Base-by-base conservation (phyloP, 2,113 vertebrate genomes). In the Urocolius indicus region DNA sequence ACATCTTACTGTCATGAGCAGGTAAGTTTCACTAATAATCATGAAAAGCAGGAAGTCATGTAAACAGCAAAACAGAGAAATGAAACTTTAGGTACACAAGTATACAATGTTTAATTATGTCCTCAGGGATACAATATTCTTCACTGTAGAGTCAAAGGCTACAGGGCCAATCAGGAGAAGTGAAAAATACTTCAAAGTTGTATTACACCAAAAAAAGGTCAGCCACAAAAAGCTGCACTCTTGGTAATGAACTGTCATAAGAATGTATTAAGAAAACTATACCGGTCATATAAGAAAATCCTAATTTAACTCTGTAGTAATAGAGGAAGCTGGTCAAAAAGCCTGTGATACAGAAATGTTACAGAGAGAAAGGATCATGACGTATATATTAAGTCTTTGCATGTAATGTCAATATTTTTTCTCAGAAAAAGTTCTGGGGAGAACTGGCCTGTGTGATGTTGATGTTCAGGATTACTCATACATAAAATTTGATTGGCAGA, bases 301-400 rank as follows among this genome's bases (percentile, higher is more conserved):
- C 41, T 51, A 38, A 86, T 54, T 77, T 80, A 89, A 89, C 77
- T 84, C 51, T 8, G 1, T 49, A 86, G 1, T 49, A 86, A 87
- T 30, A 69, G 72, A 89, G 23, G 30, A n/a, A 61, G 26, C 29
- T 94, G 38, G 32, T 84, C 89, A 73, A 95, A 95, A 90, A n/a
- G 48, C 58, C 36, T 86, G 41, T 15, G 21, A 48, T 41, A 63
- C 21, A 26, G 54, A 89, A 76, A 80, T 68, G 83, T 3, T 65
- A 61, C 18, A 61, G 29, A 63, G 6, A 90, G 13, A 77, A 91
- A 61, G 20, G 21, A 84, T 6, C 4, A 4, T 17, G 38, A 52
- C 5, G 22, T 19, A 16, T 45, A 63, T 26, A 54, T 21, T 30
- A 54, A 61, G 23, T n/a, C 38, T 85, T 23, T 61, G 23, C 26